These are phyloP conservation scores for Cuculus canorus DNA, from an alignment of 2,797 vertebrate genomes.

Conservation along the genomic window DNA sequence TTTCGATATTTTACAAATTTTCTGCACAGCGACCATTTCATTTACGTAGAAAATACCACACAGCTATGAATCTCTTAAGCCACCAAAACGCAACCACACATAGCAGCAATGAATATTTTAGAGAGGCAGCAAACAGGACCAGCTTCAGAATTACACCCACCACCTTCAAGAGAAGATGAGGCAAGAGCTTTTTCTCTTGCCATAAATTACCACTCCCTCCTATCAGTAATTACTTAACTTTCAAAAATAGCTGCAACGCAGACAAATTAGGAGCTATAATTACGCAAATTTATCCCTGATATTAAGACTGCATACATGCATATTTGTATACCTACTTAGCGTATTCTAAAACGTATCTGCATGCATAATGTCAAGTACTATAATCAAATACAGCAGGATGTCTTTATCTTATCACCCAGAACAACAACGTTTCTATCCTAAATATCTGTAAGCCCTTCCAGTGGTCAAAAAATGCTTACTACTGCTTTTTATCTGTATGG, in stretches of 20 bases:
- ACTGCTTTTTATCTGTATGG: not conserved
- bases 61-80: not conserved
- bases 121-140: conserved; percentile 37
- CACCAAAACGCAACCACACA: not conserved
- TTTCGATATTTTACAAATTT: not conserved
- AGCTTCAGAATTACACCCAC: conserved; percentile 54
- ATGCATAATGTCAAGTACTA: not conserved
- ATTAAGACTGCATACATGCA: conserved; percentile 10
- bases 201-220: conserved; percentile 43
- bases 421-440: not conserved
- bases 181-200: not conserved
- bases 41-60: conserved; percentile 17
- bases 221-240: conserved; percentile 57
- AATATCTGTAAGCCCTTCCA: not conserved
- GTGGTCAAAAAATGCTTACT: not conserved
- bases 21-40: not conserved
- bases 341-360: not conserved
- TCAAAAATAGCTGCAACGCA: conserved; percentile 38
- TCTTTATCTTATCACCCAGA: not conserved
- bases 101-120: conserved; percentile 29
- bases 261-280: conserved; percentile 44
- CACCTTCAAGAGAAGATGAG: not conserved
- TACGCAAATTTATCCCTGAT: not conserved
- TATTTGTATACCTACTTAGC: not conserved
- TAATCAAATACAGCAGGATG: not conserved